These are phyloP conservation scores for Macrosiphum euphorbiae DNA, from an alignment of 2,888 invertebrate genomes.

Conservation along the genomic window DNA sequence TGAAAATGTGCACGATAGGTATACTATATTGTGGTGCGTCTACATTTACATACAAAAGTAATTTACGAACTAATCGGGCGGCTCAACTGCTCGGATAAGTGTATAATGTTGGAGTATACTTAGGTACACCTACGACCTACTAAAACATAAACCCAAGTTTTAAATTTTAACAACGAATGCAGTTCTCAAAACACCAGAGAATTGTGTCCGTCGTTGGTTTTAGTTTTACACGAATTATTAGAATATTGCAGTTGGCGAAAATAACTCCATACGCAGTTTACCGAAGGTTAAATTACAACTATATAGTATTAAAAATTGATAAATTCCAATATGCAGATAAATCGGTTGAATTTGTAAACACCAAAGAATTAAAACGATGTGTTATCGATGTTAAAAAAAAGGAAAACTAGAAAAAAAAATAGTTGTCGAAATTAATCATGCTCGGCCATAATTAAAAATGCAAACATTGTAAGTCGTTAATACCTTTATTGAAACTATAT, in stretches of 20 bases:
- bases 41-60: neutral
- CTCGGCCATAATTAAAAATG: neutral
- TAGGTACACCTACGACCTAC: neutral
- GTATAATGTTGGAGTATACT: neutral
- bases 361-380: neutral
- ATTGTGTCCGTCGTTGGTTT: neutral
- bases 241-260: neutral
- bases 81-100: neutral
- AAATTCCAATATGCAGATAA: neutral
- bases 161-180: neutral
- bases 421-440: neutral
- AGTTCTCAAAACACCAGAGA: neutral
- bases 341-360: neutral
- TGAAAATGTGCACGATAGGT: neutral
- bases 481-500: neutral
- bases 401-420: neutral
- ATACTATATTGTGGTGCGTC: neutral
- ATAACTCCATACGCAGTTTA: neutral
- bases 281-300: neutral
- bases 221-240: neutral
- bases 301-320: neutral
- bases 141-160: neutral
- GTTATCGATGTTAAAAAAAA: neutral
- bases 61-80: neutral
- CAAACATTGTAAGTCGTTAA: neutral